A percentile compares a stretch with the other conserved stretches of the same genome.
Conservation (phyloP, 2,113 vertebrate species). For the Pteropus alecto region DNA sequence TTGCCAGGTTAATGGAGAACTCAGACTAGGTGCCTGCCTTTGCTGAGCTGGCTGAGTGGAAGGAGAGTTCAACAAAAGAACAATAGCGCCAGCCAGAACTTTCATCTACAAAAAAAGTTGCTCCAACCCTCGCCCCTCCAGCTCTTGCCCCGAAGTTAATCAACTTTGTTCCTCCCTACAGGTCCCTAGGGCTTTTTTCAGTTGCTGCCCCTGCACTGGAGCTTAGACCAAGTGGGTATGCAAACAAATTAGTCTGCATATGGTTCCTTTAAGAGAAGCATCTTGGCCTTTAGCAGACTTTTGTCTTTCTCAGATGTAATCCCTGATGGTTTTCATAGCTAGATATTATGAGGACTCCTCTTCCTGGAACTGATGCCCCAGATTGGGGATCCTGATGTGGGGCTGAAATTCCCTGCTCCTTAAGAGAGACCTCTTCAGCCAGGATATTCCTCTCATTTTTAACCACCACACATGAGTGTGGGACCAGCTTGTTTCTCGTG, state of each 20-base stretch:
- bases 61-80: background rate
- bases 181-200: background rate
- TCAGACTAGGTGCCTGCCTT: background rate
- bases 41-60: background rate
- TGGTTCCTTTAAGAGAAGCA: background rate
- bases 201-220: background rate
- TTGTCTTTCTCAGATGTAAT: background rate
- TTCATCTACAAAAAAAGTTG: background rate
- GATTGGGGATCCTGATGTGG: background rate
- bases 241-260: background rate
- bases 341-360: background rate
- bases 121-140: background rate
- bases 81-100: background rate
- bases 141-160: background rate
- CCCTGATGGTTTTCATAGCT: background rate
- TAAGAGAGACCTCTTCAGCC: background rate
- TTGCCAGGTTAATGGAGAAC: background rate
- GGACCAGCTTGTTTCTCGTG: background rate
- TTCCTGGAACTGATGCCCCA: background rate
- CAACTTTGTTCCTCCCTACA: background rate
- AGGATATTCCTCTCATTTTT: background rate
- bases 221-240: background rate
- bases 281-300: background rate
- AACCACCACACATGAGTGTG: background rate
- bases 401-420: background rate